phyloP scores from a whole-genome alignment of 2,888 invertebrate genomes.

The Caenorhabditis sp. region DNA sequence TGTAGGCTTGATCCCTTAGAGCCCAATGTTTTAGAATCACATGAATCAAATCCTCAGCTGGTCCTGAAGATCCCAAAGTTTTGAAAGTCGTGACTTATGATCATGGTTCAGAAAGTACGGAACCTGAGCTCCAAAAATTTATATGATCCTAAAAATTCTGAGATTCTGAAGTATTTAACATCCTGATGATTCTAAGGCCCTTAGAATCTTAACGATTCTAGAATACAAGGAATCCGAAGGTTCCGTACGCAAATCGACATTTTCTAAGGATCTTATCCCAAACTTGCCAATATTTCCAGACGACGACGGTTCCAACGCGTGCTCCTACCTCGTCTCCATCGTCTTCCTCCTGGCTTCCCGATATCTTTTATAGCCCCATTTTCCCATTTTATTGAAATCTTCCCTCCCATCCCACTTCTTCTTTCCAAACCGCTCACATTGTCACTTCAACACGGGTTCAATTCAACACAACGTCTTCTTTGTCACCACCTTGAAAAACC shows the following conservation, averaged over 20 bases:
- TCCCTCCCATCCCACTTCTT: slow-evolving; percentile 26
- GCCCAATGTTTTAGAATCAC: too few relatives aligned
- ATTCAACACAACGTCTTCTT: background rate
- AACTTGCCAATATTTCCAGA: slow-evolving; percentile 51
- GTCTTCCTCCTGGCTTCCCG: slow-evolving; percentile 75
- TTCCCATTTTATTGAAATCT: slow-evolving; percentile 7
- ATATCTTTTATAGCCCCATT: slow-evolving; percentile 42
- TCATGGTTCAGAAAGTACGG: too few relatives aligned
- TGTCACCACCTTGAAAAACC: slow-evolving; percentile 5
- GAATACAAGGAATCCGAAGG: background rate
- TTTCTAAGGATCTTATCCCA: too few relatives aligned
- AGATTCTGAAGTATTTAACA: too few relatives aligned
- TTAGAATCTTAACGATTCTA: background rate
- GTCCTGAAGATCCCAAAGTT: too few relatives aligned
- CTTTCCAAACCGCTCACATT: slow-evolving; percentile 60
- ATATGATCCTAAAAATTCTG: too few relatives aligned
- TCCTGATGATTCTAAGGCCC: too few relatives aligned
- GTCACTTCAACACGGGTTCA: slow-evolving; percentile 44
- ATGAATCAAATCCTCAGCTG: too few relatives aligned
- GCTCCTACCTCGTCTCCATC: slow-evolving; percentile 45
- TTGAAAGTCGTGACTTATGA: too few relatives aligned
- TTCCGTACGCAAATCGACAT: background rate
- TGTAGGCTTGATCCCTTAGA: too few relatives aligned
- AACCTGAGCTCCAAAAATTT: too few relatives aligned
- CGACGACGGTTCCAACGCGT: slow-evolving; percentile 54